Evolutionary conservation across 2,888 invertebrate species (phyloP).

Genomic region (Ophraella communa): DNA sequence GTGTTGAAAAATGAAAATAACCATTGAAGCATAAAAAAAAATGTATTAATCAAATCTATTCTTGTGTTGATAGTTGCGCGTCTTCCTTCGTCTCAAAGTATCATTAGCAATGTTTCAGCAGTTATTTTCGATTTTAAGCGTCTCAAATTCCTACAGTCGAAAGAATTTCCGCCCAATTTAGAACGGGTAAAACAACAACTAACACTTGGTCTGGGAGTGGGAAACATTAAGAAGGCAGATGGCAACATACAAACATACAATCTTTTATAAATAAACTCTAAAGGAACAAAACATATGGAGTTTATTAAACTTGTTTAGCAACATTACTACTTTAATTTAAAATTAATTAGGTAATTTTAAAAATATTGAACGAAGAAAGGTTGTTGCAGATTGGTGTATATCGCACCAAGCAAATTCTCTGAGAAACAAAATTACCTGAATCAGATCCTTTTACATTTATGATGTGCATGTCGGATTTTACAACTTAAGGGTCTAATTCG

Average conservation of each 20-base stretch:
- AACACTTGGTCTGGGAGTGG: conserved; percentile 11
- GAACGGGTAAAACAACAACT: conserved; percentile 31
- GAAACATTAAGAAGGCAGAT: conserved; percentile 1
- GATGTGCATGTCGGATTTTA: too few relatives aligned
- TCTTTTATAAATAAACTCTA: conserved; percentile 23
- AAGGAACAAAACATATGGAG: neutral
- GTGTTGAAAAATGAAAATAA: neutral
- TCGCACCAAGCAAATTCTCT: too few relatives aligned
- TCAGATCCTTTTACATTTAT: too few relatives aligned
- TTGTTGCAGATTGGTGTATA: too few relatives aligned
- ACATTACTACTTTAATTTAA: conserved; percentile 1
- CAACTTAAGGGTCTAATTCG: too few relatives aligned
- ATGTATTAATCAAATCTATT: conserved; percentile 18
- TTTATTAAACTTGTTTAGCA: conserved; percentile 1
- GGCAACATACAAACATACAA: conserved; percentile 14
- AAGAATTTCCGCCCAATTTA: conserved; percentile 34
- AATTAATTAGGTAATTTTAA: neutral
- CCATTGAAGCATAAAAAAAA: neutral
- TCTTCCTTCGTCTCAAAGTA: conserved; percentile 17
- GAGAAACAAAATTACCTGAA: too few relatives aligned
- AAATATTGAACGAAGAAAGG: neutral
- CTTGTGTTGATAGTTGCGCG: conserved; percentile 4
- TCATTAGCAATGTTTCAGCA: conserved; percentile 28
- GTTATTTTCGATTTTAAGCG: conserved; percentile 26
- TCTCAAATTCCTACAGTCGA: conserved; percentile 25